Evolutionary conservation across 2,888 invertebrate genomes (phyloP).

Genomic region (Scrobipalpa atriplicella): DNA sequence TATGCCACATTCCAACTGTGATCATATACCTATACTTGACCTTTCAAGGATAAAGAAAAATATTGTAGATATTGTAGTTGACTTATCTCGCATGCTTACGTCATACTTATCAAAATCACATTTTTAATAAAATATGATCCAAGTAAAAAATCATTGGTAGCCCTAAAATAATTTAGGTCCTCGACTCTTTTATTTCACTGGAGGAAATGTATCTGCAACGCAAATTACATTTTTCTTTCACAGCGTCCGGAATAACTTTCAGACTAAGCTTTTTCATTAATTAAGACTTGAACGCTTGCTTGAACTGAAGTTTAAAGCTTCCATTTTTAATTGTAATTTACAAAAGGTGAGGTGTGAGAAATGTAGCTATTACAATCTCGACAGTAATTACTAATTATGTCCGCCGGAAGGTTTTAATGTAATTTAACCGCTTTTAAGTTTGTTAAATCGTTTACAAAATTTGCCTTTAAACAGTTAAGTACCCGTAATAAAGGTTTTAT

Average conservation of each 20-base stretch:
- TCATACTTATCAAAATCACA: no score
- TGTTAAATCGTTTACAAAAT: neutral
- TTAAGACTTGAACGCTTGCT: neutral
- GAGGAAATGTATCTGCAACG: neutral
- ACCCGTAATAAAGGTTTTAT: conserved; percentile 2
- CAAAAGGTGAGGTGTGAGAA: neutral
- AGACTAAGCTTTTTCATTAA: neutral
- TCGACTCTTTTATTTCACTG: neutral
- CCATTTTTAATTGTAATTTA: conserved; percentile 7
- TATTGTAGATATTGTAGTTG: no score
- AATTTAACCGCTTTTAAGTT: neutral
- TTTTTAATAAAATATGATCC: neutral
- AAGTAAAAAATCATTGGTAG: no score
- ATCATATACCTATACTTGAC: no score
- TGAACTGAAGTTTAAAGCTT: neutral
- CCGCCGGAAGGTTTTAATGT: neutral
- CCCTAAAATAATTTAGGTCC: neutral
- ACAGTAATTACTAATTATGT: neutral
- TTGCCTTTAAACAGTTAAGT: conserved; percentile 56
- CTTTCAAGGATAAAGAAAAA: no score
- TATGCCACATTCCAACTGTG: no score
- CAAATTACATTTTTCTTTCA: neutral
- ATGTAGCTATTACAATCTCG: neutral
- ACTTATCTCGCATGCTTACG: no score
- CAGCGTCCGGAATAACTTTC: neutral